These are phyloP conservation scores for Metacarcinus magister DNA, from an alignment of 2,888 invertebrate genomes.

Conservation along the genomic window DNA sequence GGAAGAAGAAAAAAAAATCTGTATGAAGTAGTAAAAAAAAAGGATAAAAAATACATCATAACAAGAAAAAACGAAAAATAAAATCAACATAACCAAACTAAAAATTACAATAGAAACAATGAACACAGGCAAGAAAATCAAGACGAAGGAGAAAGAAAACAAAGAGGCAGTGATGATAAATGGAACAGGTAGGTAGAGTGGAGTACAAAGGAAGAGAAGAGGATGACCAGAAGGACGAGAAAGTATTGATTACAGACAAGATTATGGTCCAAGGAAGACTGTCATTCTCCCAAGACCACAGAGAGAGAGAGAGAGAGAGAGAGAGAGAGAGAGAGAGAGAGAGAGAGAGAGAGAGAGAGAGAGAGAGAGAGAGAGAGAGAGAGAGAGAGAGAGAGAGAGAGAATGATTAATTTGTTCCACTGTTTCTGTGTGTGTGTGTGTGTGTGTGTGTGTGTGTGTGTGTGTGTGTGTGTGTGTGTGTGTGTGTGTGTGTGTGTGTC, in stretches of 20 bases:
- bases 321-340: constrained; percentile 48
- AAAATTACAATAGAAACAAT: background rate
- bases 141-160: no score
- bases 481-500: background rate
- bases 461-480: no score
- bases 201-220: background rate
- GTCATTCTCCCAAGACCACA: background rate
- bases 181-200: background rate
- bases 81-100: background rate
- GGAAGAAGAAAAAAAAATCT: background rate
- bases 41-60: background rate
- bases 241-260: constrained; percentile 7
- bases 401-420: no score
- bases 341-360: constrained; percentile 28
- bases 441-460: background rate
- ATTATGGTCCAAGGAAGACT: constrained; percentile 31
- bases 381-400: no score
- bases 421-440: background rate
- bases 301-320: constrained; percentile 41
- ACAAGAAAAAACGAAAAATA: background rate
- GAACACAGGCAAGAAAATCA: background rate
- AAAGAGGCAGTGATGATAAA: background rate
- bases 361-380: no score
- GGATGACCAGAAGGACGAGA: constrained; percentile 29
- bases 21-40: background rate